Evolutionary conservation across 2,888 invertebrate genomes (phyloP).

Genomic region (Noctuana brunneofusca): DNA sequence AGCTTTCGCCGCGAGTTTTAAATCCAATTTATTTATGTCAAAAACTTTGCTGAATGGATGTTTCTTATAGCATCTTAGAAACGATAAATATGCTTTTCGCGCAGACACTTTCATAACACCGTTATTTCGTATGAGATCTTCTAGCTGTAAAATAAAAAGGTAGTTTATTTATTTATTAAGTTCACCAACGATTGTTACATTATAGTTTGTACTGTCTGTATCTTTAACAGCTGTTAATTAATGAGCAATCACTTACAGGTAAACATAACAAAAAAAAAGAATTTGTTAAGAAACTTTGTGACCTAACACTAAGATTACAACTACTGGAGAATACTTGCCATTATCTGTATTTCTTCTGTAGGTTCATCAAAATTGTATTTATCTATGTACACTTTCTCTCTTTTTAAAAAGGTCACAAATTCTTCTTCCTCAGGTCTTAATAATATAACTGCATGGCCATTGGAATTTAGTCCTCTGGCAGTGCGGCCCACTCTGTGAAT

Average conservation of each 20-base stretch:
- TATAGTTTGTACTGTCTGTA: too few species aligned
- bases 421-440: constrained; percentile 96
- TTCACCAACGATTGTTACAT: too few species aligned
- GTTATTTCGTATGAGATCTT: constrained; percentile 94
- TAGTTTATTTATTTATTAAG: too few species aligned
- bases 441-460: constrained; percentile 96
- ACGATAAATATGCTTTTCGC: constrained; percentile 96
- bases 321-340: constrained; percentile 50
- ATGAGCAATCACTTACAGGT: too few species aligned
- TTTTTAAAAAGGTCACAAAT: constrained; percentile 94
- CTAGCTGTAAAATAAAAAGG: constrained; percentile 84
- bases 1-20: constrained; percentile 92
- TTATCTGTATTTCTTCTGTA: constrained; percentile 58
- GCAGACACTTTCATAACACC: constrained; percentile 96
- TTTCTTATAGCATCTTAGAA: constrained; percentile 96
- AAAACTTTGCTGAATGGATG: constrained; percentile 96
- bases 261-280: too few species aligned
- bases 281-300: too few species aligned
- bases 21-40: constrained; percentile 93
- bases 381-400: constrained; percentile 95
- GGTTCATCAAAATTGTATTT: constrained; percentile 85
- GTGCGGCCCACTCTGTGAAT: constrained; percentile 99
- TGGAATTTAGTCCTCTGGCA: constrained; percentile 95
- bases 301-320: not conserved
- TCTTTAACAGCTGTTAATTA: too few species aligned